Base-by-base conservation (phyloP, 2,888 invertebrate species). In the Microplitis deprimator region DNA sequence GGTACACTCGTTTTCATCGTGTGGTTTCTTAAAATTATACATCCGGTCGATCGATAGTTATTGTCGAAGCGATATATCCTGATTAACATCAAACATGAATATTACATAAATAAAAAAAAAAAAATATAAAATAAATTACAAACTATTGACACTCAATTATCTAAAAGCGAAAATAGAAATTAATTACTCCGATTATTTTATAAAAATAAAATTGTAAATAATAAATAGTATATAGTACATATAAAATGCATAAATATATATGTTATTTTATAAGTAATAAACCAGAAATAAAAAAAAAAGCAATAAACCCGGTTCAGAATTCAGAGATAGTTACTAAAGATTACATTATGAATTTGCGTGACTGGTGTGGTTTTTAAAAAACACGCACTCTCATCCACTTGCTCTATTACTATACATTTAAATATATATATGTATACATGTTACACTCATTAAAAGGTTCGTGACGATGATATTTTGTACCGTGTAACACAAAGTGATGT, bases 1-100 rank as follows among this genome's bases (percentile, higher is more conserved):
- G 67, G 74, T 74, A 39, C 60, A 38, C 68, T 74, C 60, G 39
- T 50, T 65, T 50, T 65, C 62, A 40, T 13, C n/a, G 13, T 64
- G 64, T 40, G 73, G 59, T 67, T 73, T 73, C 65, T 65, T 65
- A 13, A 50, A 50, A 41, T 41, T 67, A 62, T 3, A 62, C 16
- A 8, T 62, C 16, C n/a, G 20, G 6, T 13, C 16, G 20, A 62
- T 62, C 62, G 20, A 62, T 62, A 62, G 16, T 62, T 16, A 62
- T 62, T 62, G 62, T 62, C 62, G 62, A 62, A 8, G 62, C 16
- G 16, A 17, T 62, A 62, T 1, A 62, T 10, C 13, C 17, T 62
- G 17, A 62, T 62, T 62, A 62, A 16, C 13, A 50, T 50, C 50
- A 50, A 50, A 50, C 50, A 50, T 5, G 50, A 50, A 50, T 50